Evolutionary conservation across 53 echinoderm and acorn worm genomes (phyloP), one percentile per base, ranked within the genome.

Genomic region (Crossaster papposus): DNA sequence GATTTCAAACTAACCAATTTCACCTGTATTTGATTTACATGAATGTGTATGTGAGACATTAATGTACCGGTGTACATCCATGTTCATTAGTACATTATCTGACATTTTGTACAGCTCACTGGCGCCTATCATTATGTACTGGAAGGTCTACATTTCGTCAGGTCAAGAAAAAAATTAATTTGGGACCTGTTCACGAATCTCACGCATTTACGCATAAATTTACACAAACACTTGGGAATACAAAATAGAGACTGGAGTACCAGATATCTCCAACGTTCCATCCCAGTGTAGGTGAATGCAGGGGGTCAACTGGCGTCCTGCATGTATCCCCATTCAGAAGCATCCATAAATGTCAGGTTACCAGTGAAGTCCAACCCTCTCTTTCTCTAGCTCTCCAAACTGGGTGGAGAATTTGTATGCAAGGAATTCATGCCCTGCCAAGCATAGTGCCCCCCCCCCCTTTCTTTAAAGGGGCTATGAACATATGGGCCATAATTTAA

Each of bases 321-420:
- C 62, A 62, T 3, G 3, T 14, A 3, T 62, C 17, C 3, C 62
- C 23, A 11, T 62, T 54, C 8, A 62, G 23, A 17, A 17, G 18
- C 23, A 23, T 62, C 18, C 17, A n/a, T 26, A 26, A 26, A 24
- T n/a, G 28, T 10, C 17, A 68, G 28, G 68, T 68, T 68, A 68
- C 68, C 68, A 28, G 68, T 68, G 68, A 68, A 26, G 68, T 11
- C 28, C 4, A 68, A 68, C 68, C 68, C 22, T 58, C 22, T 58
- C 17, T 68, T 4, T 11, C 22, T 2, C 5, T 74, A 36, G 36
- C 24, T 11, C 22, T 2, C 5, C 36, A 36, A 74, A 74, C 36
- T 74, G 74, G 74, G 74, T 74, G 74, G 35, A 74, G 74, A 74
- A 74, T 20, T 35, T 34, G 18, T 74, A 35, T 74, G 74, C 74